A percentile compares a stretch with the other conserved stretches of the same genome.
phyloP scores from a whole-genome alignment of 1,140 invertebrate genomes.

The Drosophila navojoa region DNA sequence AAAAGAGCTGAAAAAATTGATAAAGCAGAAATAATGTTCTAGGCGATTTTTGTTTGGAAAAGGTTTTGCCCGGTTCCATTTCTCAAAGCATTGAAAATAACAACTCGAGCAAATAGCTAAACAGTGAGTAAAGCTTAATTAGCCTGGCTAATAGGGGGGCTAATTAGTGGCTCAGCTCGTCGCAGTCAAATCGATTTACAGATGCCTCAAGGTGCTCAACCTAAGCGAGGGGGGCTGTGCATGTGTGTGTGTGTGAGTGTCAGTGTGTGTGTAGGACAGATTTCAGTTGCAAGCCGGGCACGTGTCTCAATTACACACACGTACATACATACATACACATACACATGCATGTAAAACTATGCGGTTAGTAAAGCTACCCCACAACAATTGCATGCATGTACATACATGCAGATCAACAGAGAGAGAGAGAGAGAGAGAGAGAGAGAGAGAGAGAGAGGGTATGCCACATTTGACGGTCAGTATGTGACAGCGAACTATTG shows the following conservation, averaged over 20 bases:
- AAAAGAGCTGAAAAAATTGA: constrained; percentile 25
- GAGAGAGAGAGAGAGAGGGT: neutral
- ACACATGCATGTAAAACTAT: neutral
- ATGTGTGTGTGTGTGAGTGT: neutral
- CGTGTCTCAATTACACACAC: constrained; percentile 55
- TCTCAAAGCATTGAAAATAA: constrained; percentile 24
- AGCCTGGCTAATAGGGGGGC: constrained; percentile 60
- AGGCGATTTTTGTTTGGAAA: constrained; percentile 20
- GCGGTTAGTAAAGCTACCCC: neutral
- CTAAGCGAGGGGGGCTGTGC: neutral
- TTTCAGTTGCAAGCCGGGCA: constrained; percentile 34
- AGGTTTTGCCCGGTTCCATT: constrained; percentile 19
- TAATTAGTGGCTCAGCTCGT: constrained; percentile 66
- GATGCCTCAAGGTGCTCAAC: constrained; percentile 9
- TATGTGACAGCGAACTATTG: no score
- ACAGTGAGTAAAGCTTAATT: constrained; percentile 61
- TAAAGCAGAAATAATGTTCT: constrained; percentile 19
- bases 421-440: neutral
- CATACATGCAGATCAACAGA: neutral
- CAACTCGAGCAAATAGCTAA: constrained; percentile 9
- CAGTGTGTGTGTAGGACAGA: constrained; percentile 8
- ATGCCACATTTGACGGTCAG: no score
- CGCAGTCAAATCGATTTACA: constrained; percentile 65
- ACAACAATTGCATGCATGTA: neutral
- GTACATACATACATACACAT: neutral